phyloP scores from a whole-genome alignment of 92 coral and sea anemone genomes.

The Bergia sp. region DNA sequence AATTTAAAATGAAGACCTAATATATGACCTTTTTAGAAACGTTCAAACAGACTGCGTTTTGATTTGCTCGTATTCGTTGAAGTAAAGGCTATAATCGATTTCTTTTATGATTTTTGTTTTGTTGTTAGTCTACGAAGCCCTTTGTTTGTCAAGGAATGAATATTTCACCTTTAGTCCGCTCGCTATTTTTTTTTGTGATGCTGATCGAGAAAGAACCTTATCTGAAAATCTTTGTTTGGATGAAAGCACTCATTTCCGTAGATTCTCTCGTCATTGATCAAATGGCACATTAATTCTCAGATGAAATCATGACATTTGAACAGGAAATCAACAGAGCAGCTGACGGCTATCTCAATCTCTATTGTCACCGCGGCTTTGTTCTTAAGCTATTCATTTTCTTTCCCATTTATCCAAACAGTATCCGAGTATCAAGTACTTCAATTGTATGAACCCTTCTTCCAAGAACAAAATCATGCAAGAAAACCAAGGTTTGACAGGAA shows the following conservation, averaged over 20 bases:
- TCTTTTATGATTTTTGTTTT: conserved; percentile 38
- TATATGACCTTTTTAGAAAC: not conserved
- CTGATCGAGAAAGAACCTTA: not conserved
- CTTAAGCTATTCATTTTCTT: conserved; percentile 19
- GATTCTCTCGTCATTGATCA: not conserved
- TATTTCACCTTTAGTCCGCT: not conserved
- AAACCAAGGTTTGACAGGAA: not conserved
- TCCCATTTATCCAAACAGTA: conserved; percentile 26
- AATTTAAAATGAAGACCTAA: not conserved
- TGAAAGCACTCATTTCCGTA: conserved; percentile 18
- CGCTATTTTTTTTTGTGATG: not conserved
- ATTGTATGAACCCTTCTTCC: not conserved
- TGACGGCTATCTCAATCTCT: conserved; percentile 1
- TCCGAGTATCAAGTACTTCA: conserved; percentile 1
- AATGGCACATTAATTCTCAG: conserved; percentile 19
- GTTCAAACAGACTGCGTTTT: not conserved
- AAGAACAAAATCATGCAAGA: not conserved
- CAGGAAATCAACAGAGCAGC: conserved; percentile 27
- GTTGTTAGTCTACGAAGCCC: not conserved
- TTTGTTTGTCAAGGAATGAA: not conserved
- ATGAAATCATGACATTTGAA: conserved; percentile 43
- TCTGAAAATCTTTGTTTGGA: not conserved
- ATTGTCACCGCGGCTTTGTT: conserved; percentile 20
- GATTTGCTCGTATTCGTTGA: not conserved
- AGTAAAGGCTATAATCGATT: conserved; percentile 4